Percentiles rank a stretch among this genome's conserved stretches.
These are phyloP conservation scores for Ancistrus triradiatus DNA, from an alignment of 2,113 vertebrate species.

Conservation along the genomic window DNA sequence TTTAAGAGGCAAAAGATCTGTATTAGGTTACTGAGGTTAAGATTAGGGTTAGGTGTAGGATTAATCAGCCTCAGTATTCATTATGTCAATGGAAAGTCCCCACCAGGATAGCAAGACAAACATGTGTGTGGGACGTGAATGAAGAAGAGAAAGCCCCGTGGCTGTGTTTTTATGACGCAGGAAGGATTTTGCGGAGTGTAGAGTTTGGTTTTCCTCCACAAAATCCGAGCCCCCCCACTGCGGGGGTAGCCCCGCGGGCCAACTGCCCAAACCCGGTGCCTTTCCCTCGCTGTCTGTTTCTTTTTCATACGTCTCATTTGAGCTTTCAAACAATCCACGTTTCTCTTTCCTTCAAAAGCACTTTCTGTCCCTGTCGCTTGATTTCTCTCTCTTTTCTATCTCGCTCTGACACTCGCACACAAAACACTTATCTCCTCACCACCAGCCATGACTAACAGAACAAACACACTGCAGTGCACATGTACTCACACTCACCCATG, in stretches of 20 bases:
- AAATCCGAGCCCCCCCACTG: neutral
- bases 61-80: too few relatives aligned
- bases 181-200: neutral
- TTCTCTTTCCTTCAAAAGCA: too few relatives aligned
- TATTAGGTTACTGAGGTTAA: too few relatives aligned
- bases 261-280: neutral
- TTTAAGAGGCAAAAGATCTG: neutral
- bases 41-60: too few relatives aligned
- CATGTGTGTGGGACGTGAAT: neutral
- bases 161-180: neutral
- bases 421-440: conserved; percentile 14
- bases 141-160: neutral
- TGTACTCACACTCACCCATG: too few relatives aligned
- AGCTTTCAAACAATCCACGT: too few relatives aligned
- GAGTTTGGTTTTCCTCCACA: conserved; percentile 1
- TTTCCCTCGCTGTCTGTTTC: too few relatives aligned
- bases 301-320: too few relatives aligned
- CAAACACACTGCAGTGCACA: too few relatives aligned
- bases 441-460: too few relatives aligned
- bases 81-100: too few relatives aligned
- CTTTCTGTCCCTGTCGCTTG: neutral
- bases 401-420: conserved; percentile 29
- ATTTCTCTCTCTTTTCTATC: neutral
- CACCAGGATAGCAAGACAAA: too few relatives aligned
- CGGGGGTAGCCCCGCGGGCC: neutral